A percentile compares a stretch with the other conserved stretches of the same genome.
Conservation (phyloP, 2,888 invertebrate species). For the Lysandra coridon region DNA sequence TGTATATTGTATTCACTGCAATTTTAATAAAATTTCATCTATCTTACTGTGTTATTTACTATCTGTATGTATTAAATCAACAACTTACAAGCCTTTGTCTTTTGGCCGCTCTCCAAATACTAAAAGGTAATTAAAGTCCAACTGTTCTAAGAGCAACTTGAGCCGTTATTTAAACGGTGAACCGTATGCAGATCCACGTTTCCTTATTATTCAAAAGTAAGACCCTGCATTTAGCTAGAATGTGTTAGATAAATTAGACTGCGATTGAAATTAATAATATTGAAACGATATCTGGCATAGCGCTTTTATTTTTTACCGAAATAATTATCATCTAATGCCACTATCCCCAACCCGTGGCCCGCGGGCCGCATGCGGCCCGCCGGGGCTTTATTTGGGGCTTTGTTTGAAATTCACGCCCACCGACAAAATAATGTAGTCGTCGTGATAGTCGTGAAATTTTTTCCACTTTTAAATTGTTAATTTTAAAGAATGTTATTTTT, state of each 20-base stretch:
- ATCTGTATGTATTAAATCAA: not conserved
- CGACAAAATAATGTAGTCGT: too few species aligned
- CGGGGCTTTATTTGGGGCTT: too few species aligned
- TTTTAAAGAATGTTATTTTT: too few species aligned
- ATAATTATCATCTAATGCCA: too few species aligned
- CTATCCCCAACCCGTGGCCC: too few species aligned
- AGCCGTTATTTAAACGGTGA: constrained; percentile 1
- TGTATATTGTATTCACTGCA: not conserved
- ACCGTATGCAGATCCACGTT: not conserved
- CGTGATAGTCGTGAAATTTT: too few species aligned
- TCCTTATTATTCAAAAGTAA: not conserved
- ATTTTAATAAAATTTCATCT: not conserved
- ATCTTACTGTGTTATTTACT: not conserved
- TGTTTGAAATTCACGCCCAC: too few species aligned
- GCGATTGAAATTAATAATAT: not conserved
- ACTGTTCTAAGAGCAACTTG: constrained; percentile 8
- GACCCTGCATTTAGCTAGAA: not conserved
- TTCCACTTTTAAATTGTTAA: too few species aligned
- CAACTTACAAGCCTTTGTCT: constrained; percentile 15
- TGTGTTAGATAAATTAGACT: not conserved
- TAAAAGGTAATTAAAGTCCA: constrained; percentile 5
- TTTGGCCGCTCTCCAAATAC: constrained; percentile 17
- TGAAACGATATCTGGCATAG: not conserved
- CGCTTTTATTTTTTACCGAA: too few species aligned
- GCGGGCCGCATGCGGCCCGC: too few species aligned